A percentile compares a stretch with the other conserved stretches of the same genome.
These are phyloP conservation scores for Archegozetes longisetosus DNA, from an alignment of 1,140 invertebrate genomes.

Conservation along the genomic window DNA sequence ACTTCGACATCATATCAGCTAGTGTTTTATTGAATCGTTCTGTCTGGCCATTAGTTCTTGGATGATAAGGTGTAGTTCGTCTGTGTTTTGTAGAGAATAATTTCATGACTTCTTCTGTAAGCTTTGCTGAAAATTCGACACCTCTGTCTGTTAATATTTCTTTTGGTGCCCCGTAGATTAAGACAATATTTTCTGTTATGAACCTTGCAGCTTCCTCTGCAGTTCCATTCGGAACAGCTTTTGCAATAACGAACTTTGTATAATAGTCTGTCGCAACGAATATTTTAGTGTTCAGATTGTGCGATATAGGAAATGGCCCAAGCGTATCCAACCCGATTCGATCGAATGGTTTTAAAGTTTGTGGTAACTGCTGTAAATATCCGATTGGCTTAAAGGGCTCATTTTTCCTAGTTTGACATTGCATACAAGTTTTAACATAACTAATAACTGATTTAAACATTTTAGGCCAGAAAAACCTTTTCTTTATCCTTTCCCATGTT, in stretches of 20 bases:
- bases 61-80: conserved; percentile 12
- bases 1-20: conserved; percentile 17
- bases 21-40: conserved; percentile 21
- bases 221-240: conserved; percentile 20
- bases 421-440: conserved; percentile 18
- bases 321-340: conserved; percentile 26
- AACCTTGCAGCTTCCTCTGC: conserved; percentile 22
- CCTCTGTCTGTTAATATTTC: conserved; percentile 30
- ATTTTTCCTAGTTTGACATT: conserved; percentile 19
- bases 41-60: conserved; percentile 20
- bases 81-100: conserved; percentile 10
- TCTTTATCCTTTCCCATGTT: conserved; percentile 18
- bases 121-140: conserved; percentile 27
- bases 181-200: conserved; percentile 23
- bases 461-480: conserved; percentile 19
- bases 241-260: conserved; percentile 24
- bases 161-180: conserved; percentile 24
- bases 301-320: conserved; percentile 22
- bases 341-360: conserved; percentile 19
- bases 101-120: conserved; percentile 10
- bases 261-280: conserved; percentile 24
- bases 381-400: conserved; percentile 3
- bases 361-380: conserved; percentile 12
- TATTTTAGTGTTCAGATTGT: conserved; percentile 23
- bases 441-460: conserved; percentile 12